These are phyloP conservation scores for Cariama cristata DNA, from an alignment of 2,113 vertebrate species.

Conservation along the genomic window DNA sequence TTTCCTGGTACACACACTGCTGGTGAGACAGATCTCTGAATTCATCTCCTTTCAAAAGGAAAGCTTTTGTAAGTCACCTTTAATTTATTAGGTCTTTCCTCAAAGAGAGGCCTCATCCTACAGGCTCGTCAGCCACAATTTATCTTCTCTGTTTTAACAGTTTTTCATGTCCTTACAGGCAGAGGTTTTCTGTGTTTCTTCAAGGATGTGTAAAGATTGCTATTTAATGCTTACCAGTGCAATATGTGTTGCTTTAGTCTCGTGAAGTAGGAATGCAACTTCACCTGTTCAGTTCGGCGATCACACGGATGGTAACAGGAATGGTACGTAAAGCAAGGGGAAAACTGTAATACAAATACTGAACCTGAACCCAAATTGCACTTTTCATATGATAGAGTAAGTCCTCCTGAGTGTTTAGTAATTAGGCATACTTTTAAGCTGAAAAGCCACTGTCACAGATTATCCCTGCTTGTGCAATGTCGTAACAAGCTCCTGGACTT, in stretches of 20 bases:
- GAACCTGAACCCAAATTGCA: not conserved
- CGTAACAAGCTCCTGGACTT: not conserved
- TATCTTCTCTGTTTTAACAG: not conserved
- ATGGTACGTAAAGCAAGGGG: not conserved
- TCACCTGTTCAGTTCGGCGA: not conserved
- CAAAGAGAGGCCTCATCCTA: not conserved
- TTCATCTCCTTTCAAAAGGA: not conserved
- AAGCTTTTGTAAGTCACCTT: not conserved
- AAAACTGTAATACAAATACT: not conserved
- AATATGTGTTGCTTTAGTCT: not conserved
- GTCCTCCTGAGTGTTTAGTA: not conserved
- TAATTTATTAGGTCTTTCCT: slow-evolving; percentile 37
- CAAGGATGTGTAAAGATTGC: not conserved
- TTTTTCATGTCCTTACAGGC: not conserved
- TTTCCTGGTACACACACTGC: not conserved
- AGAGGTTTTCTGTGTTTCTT: not conserved
- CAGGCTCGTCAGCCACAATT: not conserved
- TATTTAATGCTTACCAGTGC: not conserved
- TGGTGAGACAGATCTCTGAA: not conserved
- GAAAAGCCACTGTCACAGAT: not conserved
- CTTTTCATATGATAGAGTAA: not conserved
- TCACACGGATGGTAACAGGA: not conserved
- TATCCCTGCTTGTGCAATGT: not conserved
- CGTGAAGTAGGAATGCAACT: not conserved
- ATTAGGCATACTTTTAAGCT: not conserved